Percentiles rank a stretch among this genome's conserved stretches.
Conservation (phyloP, 2,797 vertebrate species). For the Anguilla marmorata region DNA sequence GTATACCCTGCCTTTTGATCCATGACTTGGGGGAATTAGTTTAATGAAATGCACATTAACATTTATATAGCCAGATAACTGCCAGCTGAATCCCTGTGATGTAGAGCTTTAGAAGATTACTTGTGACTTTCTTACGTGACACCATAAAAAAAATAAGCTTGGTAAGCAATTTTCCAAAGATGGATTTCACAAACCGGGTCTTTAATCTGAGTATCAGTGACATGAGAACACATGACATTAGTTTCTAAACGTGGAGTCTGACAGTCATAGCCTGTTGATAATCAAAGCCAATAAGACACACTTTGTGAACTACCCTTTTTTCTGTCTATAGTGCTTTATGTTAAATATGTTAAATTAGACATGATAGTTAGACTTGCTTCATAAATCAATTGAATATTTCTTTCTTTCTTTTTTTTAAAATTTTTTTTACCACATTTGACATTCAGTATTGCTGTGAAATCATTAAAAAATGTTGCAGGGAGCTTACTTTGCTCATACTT, state of each 20-base stretch:
- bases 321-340: not conserved
- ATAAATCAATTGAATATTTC: not conserved
- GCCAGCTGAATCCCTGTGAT: conserved; percentile 3
- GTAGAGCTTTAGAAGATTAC: conserved; percentile 17
- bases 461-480: not conserved
- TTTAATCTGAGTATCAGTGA: not conserved
- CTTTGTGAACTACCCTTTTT: not conserved
- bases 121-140: not conserved
- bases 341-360: not conserved
- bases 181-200: not conserved
- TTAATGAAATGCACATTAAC: conserved; percentile 21
- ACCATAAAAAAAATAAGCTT: not conserved
- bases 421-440: not conserved
- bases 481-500: not conserved
- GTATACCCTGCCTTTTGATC: not conserved
- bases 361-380: not conserved
- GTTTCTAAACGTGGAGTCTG: not conserved
- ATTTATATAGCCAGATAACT: conserved; percentile 21
- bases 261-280: not conserved
- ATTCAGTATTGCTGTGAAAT: not conserved
- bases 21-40: not conserved
- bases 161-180: not conserved
- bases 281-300: not conserved
- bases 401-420: too few relatives aligned
- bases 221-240: not conserved